phyloP scores from a whole-genome alignment of 2,113 vertebrate species.

The Oxyura jamaicensis region DNA sequence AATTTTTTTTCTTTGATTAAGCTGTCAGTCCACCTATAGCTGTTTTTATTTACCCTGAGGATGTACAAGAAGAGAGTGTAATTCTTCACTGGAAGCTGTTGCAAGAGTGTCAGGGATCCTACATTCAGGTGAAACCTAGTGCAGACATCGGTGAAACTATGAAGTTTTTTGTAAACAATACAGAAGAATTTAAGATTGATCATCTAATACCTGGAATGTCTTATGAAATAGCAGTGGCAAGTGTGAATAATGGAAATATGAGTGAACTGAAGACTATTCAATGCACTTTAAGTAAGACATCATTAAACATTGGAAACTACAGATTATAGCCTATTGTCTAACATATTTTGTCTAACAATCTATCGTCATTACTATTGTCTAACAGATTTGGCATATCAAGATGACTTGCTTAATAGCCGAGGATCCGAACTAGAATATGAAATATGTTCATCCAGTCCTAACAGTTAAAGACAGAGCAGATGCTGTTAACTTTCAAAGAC shows the following conservation, averaged over 20 bases:
- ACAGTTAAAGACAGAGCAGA: not conserved
- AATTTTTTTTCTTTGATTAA: conserved; percentile 38
- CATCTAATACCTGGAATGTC: conserved; percentile 79
- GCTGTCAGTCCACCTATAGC: conserved; percentile 78
- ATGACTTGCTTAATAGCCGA: not conserved
- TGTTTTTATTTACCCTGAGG: conserved; percentile 68
- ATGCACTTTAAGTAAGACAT: conserved; percentile 83
- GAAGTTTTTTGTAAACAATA: conserved; percentile 69
- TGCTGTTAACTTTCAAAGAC: not conserved
- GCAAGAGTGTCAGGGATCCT: conserved; percentile 69
- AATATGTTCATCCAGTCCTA: not conserved
- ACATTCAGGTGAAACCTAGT: conserved; percentile 70
- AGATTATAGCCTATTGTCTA: not conserved
- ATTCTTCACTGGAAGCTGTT: conserved; percentile 79
- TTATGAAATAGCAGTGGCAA: conserved; percentile 82
- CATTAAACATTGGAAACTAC: not conserved
- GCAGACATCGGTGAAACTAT: not conserved
- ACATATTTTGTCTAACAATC: too few relatives aligned
- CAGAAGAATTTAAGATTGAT: conserved; percentile 74
- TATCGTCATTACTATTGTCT: too few relatives aligned
- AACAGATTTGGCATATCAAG: not conserved
- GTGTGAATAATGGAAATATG: conserved; percentile 77
- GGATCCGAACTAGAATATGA: not conserved
- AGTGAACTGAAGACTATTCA: conserved; percentile 76
- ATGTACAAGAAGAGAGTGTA: conserved; percentile 71